Evolutionary conservation across 2,113 vertebrate species (phyloP).

Genomic region (Oncorhynchus tshawytscha): DNA sequence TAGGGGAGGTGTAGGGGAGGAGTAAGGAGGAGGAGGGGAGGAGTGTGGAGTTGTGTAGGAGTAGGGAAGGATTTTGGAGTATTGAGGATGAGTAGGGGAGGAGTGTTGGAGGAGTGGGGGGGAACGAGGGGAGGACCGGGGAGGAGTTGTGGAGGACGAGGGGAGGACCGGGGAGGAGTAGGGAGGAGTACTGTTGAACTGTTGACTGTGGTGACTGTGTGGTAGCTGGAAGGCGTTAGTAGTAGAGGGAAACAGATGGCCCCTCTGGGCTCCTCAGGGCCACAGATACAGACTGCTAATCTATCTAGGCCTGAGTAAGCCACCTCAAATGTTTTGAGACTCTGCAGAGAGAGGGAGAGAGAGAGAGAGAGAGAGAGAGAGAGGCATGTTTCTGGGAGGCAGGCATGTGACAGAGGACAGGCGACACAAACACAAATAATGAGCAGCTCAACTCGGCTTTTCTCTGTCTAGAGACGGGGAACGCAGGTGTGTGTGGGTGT

Average conservation of each 20-base stretch:
- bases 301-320: background rate
- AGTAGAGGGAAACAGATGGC: constrained; percentile 14
- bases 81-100: too few relatives aligned
- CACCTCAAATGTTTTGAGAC: background rate
- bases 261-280: background rate
- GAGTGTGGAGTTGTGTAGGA: too few relatives aligned
- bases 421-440: background rate
- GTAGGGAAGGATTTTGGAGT: too few relatives aligned
- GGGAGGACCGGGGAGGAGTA: too few relatives aligned
- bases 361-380: background rate
- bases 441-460: background rate
- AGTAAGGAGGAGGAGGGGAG: too few relatives aligned
- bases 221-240: background rate
- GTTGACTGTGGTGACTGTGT: background rate
- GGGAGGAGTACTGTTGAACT: background rate
- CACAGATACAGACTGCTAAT: background rate
- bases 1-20: too few relatives aligned
- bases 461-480: background rate
- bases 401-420: background rate
- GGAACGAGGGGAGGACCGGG: too few relatives aligned
- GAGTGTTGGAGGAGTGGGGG: too few relatives aligned
- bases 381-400: background rate
- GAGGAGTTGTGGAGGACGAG: too few relatives aligned
- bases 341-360: background rate
- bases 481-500: background rate